Percentiles rank a stretch among this genome's conserved stretches.
These are phyloP conservation scores for Phalacrocorax pelagicus DNA, from an alignment of 2,113 vertebrate species.

Conservation along the genomic window DNA sequence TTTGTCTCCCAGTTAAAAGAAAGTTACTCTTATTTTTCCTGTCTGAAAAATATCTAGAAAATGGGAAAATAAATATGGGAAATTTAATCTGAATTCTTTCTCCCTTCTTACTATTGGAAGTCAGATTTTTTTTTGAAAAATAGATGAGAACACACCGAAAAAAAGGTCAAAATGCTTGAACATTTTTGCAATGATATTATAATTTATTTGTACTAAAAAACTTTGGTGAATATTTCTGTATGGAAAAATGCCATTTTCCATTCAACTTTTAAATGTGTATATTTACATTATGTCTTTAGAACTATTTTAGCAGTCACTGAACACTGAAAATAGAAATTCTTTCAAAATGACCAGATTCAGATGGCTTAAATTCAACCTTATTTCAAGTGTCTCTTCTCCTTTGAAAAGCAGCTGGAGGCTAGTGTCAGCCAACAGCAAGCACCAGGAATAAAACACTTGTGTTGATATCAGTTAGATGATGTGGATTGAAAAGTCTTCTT, in stretches of 20 bases:
- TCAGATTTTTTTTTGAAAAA: background rate
- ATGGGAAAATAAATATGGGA: background rate
- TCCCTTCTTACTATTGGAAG: background rate
- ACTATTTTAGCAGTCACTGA: background rate
- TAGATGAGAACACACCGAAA: background rate
- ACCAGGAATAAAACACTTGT: background rate
- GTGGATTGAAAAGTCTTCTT: background rate
- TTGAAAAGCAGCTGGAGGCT: background rate
- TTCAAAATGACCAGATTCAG: background rate
- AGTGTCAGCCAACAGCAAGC: background rate
- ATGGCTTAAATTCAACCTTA: background rate
- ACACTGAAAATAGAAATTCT: background rate
- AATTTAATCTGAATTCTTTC: background rate
- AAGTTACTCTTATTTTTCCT: background rate
- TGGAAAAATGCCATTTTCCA: background rate
- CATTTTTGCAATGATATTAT: too few relatives aligned
- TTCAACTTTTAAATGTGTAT: background rate
- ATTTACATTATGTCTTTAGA: background rate
- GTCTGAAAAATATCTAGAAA: background rate
- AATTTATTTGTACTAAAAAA: background rate
- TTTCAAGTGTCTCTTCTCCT: background rate
- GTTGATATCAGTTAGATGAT: background rate
- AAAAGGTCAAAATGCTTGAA: background rate
- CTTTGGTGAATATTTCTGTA: background rate
- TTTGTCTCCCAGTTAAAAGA: background rate